Evolutionary conservation across 2,888 invertebrate genomes (phyloP).

Genomic region (Drosophila macrospina): DNA sequence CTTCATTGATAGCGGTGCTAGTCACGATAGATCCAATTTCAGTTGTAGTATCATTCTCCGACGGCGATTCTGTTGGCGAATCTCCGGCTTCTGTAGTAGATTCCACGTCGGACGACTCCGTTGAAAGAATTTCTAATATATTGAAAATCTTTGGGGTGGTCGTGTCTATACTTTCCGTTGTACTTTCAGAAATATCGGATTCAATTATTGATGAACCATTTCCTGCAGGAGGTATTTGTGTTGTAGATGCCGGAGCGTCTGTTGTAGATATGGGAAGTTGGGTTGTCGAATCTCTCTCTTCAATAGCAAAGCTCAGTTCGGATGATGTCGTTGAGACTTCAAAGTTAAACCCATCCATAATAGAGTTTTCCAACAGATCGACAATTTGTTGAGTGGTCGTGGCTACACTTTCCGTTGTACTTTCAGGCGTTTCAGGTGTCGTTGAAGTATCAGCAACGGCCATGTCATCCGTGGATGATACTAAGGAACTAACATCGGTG

Average conservation of each 20-base stretch:
- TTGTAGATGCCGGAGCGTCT: not conserved
- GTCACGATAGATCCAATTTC: slow-evolving; percentile 6
- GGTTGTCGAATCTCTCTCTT: not conserved
- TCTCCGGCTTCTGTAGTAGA: slow-evolving; percentile 11
- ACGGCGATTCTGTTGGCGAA: slow-evolving; percentile 1
- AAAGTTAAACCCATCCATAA: not conserved
- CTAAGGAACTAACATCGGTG: not conserved
- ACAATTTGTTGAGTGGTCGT: not conserved
- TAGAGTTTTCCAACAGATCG: not conserved
- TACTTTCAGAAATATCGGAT: not conserved
- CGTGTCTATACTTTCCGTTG: slow-evolving; percentile 6
- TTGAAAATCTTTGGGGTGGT: not conserved
- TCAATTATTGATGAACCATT: not conserved
- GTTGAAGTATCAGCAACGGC: not conserved
- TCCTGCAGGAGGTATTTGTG: not conserved
- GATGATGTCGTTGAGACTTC: not conserved
- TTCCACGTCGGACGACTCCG: not conserved
- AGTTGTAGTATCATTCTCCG: slow-evolving; percentile 11
- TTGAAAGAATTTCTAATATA: not conserved
- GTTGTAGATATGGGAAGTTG: slow-evolving; percentile 3
- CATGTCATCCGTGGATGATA: not conserved
- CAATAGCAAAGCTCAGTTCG: not conserved
- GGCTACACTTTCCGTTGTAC: not conserved
- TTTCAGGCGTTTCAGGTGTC: not conserved
- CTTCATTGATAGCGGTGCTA: not conserved